These are phyloP conservation scores for Conops quadrifasciatus DNA, from an alignment of 2,888 invertebrate genomes.

Conservation along the genomic window DNA sequence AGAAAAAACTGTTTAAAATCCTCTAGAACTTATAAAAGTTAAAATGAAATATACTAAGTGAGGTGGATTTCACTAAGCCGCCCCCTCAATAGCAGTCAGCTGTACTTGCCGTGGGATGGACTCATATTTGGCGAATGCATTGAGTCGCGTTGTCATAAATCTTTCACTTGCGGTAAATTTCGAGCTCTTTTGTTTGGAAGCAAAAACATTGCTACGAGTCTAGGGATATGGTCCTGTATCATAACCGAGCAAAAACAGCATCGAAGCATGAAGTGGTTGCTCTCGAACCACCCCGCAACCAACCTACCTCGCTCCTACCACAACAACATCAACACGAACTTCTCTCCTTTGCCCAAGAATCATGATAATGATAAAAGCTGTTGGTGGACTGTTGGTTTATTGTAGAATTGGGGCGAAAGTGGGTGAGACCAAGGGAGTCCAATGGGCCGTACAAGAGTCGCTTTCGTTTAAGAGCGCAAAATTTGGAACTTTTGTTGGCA, in stretches of 20 bases:
- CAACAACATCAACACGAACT: conserved; percentile 3
- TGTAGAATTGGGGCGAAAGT: no score
- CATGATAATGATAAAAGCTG: background rate
- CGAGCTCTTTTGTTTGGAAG: background rate
- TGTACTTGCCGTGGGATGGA: no score
- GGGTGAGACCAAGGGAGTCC: no score
- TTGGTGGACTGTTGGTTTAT: background rate
- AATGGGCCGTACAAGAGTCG: background rate
- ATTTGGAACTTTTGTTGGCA: background rate
- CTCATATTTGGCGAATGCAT: no score
- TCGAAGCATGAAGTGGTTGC: background rate
- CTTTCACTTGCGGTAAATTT: background rate
- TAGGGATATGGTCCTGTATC: no score
- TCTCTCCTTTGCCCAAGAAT: background rate
- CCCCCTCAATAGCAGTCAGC: no score
- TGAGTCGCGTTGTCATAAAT: background rate
- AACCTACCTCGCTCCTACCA: background rate
- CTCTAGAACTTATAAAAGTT: no score
- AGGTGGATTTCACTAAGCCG: no score
- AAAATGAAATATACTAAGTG: no score
- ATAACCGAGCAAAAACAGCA: background rate
- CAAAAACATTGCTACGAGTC: background rate
- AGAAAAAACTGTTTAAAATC: no score
- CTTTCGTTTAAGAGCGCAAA: background rate
- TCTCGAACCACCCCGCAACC: no score